Conservation (phyloP, 1,140 invertebrate genomes). For the Paraescarpia echinospica region DNA sequence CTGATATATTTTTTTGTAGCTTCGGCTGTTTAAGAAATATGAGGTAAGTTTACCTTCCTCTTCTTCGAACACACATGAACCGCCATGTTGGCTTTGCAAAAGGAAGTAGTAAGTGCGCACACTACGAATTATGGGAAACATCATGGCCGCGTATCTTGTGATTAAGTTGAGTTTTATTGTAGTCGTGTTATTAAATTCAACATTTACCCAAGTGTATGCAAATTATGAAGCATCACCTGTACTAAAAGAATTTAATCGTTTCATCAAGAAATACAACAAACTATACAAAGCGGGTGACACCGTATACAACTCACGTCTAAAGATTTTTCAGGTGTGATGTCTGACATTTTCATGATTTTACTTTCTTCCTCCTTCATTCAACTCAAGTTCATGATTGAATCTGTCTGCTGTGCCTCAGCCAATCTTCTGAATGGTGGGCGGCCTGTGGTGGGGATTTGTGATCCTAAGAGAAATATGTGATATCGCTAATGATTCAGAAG, state of each 20-base stretch:
- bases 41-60: constrained; percentile 40
- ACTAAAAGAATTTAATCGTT: constrained; percentile 63
- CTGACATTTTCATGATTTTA: neutral
- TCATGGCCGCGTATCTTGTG: neutral
- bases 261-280: constrained; percentile 70
- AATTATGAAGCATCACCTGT: neutral
- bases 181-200: neutral
- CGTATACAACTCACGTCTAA: constrained; percentile 65
- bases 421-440: no score
- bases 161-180: neutral
- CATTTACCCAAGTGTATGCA: neutral
- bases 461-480: no score
- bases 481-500: no score
- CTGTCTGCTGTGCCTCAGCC: no score
- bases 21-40: neutral
- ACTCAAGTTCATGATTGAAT: no score
- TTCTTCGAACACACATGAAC: constrained; percentile 44
- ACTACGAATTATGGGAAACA: neutral
- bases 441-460: no score
- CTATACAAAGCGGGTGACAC: constrained; percentile 64
- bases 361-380: no score
- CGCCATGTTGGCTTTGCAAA: constrained; percentile 31
- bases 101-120: constrained; percentile 26
- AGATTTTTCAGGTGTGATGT: constrained; percentile 68
- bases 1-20: neutral